These are phyloP conservation scores for Colaptes auratus DNA, from an alignment of 2,113 vertebrate genomes.

Conservation along the genomic window DNA sequence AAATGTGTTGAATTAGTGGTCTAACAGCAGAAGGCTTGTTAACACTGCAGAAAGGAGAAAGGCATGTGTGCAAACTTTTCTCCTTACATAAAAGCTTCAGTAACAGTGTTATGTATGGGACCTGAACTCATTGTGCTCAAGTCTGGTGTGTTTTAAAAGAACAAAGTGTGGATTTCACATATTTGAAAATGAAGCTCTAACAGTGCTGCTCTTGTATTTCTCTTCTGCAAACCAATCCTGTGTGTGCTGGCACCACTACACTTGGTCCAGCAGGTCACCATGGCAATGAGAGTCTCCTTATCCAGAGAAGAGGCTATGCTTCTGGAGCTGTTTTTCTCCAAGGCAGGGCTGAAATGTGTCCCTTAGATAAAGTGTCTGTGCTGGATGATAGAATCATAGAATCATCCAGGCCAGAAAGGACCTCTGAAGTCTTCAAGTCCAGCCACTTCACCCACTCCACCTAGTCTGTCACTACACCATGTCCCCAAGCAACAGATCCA, in stretches of 20 bases:
- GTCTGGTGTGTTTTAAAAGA: not conserved
- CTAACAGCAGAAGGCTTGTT: too few relatives aligned
- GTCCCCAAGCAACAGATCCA: too few relatives aligned
- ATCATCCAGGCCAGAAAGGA: too few relatives aligned
- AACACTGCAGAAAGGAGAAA: too few relatives aligned
- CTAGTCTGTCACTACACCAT: too few relatives aligned
- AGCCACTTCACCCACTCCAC: too few relatives aligned
- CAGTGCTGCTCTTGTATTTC: fast-evolving
- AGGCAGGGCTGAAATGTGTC: fast-evolving
- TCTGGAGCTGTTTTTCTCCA: not conserved
- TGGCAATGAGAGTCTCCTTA: not conserved
- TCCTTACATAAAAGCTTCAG: too few relatives aligned
- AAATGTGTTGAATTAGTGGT: too few relatives aligned
- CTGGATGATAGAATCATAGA: not conserved
- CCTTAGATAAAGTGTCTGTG: not conserved
- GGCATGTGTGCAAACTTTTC: too few relatives aligned
- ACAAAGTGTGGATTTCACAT: not conserved
- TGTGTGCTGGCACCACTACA: not conserved
- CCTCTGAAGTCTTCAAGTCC: too few relatives aligned
- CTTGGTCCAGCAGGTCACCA: not conserved
- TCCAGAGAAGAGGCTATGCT: fast-evolving
- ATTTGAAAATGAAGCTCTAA: not conserved
- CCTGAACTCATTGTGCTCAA: not conserved
- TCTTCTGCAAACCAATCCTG: not conserved
- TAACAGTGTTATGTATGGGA: not conserved